Conservation (phyloP, 2,888 invertebrate genomes). For the Catocala nupta region DNA sequence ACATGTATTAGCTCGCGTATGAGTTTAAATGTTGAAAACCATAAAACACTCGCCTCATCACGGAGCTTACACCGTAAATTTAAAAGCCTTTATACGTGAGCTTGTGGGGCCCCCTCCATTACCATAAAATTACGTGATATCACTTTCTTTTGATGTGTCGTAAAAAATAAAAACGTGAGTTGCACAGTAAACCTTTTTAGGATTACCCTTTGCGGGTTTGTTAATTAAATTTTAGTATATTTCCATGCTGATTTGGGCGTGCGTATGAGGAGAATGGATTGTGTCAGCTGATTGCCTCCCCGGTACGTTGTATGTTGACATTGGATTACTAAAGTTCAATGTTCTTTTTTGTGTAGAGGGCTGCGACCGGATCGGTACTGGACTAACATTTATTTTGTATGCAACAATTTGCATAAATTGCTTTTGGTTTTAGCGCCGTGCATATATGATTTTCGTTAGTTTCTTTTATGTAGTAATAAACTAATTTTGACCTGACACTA, state of each 20-base stretch:
- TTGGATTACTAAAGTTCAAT: background rate
- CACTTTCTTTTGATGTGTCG: constrained; percentile 85
- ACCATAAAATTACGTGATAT: constrained; percentile 85
- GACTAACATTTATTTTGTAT: background rate
- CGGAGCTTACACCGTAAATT: constrained; percentile 77
- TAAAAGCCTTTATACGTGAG: constrained; percentile 80
- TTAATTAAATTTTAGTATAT: constrained; percentile 58
- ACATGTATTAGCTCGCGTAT: constrained; percentile 52
- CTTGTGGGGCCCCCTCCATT: constrained; percentile 77
- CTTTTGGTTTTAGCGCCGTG: too few species aligned
- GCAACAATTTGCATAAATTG: background rate
- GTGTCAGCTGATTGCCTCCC: constrained; percentile 12
- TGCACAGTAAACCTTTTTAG: constrained; percentile 54
- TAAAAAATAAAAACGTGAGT: constrained; percentile 77
- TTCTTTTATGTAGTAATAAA: too few species aligned
- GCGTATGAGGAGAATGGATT: constrained; percentile 9
- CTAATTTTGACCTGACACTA: too few species aligned
- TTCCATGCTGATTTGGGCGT: constrained; percentile 27
- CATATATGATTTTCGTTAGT: too few species aligned
- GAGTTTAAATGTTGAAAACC: constrained; percentile 73
- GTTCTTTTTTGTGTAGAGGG: background rate
- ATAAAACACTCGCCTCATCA: constrained; percentile 78
- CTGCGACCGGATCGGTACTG: background rate
- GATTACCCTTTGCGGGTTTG: constrained; percentile 46
- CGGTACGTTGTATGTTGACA: background rate